Evolutionary conservation across 2,888 invertebrate species (phyloP).

Genomic region (Salticus scenicus): DNA sequence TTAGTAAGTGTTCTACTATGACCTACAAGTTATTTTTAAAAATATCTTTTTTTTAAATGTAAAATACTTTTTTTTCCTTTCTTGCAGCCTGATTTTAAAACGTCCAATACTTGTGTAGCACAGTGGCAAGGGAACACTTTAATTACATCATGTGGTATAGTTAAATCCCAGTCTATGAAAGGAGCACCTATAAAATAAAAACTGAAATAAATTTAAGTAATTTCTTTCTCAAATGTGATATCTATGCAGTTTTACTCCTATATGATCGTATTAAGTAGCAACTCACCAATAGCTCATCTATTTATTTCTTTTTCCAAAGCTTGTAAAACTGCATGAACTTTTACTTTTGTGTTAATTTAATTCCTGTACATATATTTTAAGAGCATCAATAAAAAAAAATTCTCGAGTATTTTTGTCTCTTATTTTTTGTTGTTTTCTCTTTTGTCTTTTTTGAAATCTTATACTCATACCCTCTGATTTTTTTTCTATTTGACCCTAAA

Average conservation of each 20-base stretch:
- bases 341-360: not conserved
- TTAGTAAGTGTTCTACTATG: too few relatives aligned
- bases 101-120: conserved; percentile 81
- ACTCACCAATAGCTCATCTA: not conserved
- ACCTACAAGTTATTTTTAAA: too few relatives aligned
- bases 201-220: not conserved
- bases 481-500: too few relatives aligned
- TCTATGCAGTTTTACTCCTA: not conserved
- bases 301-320: not conserved
- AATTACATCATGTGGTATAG: conserved; percentile 82
- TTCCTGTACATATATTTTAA: conserved; percentile 11
- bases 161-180: conserved; percentile 84
- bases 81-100: conserved; percentile 76
- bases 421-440: too few relatives aligned
- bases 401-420: too few relatives aligned
- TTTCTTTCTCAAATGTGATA: not conserved
- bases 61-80: too few relatives aligned
- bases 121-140: conserved; percentile 90
- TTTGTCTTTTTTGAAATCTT: too few relatives aligned
- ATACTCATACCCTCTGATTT: too few relatives aligned
- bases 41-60: too few relatives aligned
- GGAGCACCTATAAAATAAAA: conserved; percentile 88
- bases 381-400: not conserved
- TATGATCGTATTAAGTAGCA: not conserved
- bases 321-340: conserved; percentile 10